These are phyloP conservation scores for Nasalis larvatus DNA, from an alignment of 2,113 vertebrate genomes.

Conservation along the genomic window DNA sequence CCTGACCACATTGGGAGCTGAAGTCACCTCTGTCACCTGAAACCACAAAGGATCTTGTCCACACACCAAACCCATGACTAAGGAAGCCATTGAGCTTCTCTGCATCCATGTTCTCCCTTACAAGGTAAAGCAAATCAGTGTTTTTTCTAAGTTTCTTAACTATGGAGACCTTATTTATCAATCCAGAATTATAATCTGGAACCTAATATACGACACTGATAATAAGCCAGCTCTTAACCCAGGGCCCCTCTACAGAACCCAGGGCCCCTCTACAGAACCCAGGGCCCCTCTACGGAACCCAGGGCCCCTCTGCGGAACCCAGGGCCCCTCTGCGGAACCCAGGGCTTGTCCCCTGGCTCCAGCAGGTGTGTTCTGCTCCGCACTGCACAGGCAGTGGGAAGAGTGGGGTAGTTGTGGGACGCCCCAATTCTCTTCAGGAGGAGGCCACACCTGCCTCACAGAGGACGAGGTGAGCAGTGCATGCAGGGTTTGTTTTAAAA, in stretches of 20 bases:
- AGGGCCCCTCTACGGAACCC: accelerated
- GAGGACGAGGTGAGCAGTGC: background rate
- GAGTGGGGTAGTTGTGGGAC: accelerated
- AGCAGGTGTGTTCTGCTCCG: background rate
- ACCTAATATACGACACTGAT: too few species aligned
- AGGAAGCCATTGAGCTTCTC: background rate
- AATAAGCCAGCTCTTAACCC: background rate
- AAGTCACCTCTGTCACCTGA: too few species aligned
- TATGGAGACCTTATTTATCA: background rate
- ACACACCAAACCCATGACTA: background rate
- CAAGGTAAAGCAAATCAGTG: background rate
- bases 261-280: too few species aligned
- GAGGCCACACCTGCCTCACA: background rate
- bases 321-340: too few species aligned
- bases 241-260: too few species aligned
- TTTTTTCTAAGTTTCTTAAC: background rate
- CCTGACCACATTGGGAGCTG: accelerated
- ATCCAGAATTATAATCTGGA: background rate
- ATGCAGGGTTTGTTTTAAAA: background rate
- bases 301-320: too few species aligned
- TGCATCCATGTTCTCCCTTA: background rate
- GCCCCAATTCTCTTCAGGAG: background rate
- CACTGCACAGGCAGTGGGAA: background rate
- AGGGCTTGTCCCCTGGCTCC: too few species aligned
- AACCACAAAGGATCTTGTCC: accelerated